These are phyloP conservation scores for Chinchilla lanigera DNA, from an alignment of 2,113 vertebrate species.

Conservation along the genomic window DNA sequence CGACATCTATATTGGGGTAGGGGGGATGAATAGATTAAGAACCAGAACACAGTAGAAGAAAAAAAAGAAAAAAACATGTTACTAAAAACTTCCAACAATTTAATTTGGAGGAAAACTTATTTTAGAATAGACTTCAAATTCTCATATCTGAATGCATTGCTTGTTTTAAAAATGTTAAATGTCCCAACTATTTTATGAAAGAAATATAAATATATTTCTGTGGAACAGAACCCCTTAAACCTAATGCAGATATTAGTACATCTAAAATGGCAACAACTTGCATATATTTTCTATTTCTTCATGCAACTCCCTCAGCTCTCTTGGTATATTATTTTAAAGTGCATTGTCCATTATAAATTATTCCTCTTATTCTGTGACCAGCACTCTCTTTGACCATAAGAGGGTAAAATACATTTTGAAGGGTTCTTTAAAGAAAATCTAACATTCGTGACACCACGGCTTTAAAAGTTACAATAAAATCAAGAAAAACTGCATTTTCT, in stretches of 20 bases:
- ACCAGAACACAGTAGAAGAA: constrained; percentile 4
- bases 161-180: constrained; percentile 50
- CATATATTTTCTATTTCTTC: constrained; percentile 45
- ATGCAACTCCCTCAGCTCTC: constrained; percentile 37
- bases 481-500: constrained; percentile 10
- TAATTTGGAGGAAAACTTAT: constrained; percentile 13
- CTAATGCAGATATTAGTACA: neutral
- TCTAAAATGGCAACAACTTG: constrained; percentile 28
- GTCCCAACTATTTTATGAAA: constrained; percentile 24
- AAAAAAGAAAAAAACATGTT: constrained; percentile 17
- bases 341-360: constrained; percentile 48
- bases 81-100: constrained; percentile 49
- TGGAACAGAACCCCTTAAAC: neutral
- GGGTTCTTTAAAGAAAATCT: constrained; percentile 49
- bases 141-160: constrained; percentile 27
- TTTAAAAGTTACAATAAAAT: constrained; percentile 43
- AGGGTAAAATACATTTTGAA: constrained; percentile 48
- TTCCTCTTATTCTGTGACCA: constrained; percentile 35
- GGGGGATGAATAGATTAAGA: neutral
- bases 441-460: constrained; percentile 22
- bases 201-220: neutral
- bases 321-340: constrained; percentile 22
- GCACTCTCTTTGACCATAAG: neutral
- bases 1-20: neutral
- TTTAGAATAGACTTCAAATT: constrained; percentile 56